Evolutionary conservation across 2,888 invertebrate genomes (phyloP).

Genomic region (Agrypnus murinus): DNA sequence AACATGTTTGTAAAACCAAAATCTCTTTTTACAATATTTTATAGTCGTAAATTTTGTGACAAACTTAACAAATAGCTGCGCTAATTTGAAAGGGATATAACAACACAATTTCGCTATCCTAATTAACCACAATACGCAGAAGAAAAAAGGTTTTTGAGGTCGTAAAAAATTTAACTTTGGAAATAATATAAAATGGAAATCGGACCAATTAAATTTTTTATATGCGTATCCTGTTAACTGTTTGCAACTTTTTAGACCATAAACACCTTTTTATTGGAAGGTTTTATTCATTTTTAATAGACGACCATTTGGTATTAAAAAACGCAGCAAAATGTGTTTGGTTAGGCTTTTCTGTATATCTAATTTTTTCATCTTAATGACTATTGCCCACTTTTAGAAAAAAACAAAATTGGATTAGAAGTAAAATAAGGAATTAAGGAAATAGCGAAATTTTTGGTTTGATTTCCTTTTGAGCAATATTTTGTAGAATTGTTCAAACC

Average conservation of each 20-base stretch:
- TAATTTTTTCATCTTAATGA: too few relatives aligned
- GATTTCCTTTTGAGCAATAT: too few relatives aligned
- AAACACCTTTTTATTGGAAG: background rate
- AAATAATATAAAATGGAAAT: slow-evolving; percentile 1
- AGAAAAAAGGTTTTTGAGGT: background rate
- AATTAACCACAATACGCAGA: slow-evolving; percentile 1
- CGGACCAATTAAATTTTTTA: background rate
- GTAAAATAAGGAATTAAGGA: too few relatives aligned
- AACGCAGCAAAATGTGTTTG: too few relatives aligned
- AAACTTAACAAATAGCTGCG: slow-evolving; percentile 7
- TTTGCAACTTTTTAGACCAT: background rate
- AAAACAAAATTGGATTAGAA: too few relatives aligned
- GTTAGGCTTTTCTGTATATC: too few relatives aligned
- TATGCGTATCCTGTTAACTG: slow-evolving; percentile 7
- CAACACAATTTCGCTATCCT: background rate
- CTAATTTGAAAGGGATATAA: slow-evolving; percentile 6
- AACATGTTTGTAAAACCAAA: slow-evolving; percentile 2
- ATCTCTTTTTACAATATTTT: background rate
- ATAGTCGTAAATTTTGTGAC: background rate
- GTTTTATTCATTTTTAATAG: too few relatives aligned
- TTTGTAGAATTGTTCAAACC: too few relatives aligned
- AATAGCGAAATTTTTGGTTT: too few relatives aligned
- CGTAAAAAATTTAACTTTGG: background rate
- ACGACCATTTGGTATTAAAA: too few relatives aligned
- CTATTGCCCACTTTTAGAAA: too few relatives aligned